Base-by-base conservation (phyloP, 2,888 invertebrate species). In the Polydrusus pterygomalis region DNA sequence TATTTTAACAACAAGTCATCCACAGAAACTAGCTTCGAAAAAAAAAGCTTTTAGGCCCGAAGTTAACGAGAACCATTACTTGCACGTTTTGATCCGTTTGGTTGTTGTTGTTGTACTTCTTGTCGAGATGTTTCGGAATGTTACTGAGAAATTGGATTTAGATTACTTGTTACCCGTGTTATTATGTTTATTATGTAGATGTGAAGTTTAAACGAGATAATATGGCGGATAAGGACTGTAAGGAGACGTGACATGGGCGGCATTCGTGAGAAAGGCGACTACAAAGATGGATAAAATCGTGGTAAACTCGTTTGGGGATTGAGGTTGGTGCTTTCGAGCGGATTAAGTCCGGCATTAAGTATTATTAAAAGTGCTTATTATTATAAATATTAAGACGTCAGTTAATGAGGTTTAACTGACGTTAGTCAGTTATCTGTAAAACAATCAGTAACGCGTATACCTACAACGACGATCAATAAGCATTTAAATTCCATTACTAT, bases 121-220 rank as follows among this genome's bases (percentile, higher is more conserved):
- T 56, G 18, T 56, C 20, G 43, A 58, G 49, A 25, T 51, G 70
- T 62, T 70, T 38, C 20, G 70, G 70, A 70, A 70, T 70, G 70
- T 70, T 63, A 62, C 49, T 63, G 70, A 25, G 70, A 70, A 70
- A 70, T 70, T 70, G 70, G 70, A 70, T 70, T 70, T 70, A 70
- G 70, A 70, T 70, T 70, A 63, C 70, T 70, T 54, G 70, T 70
- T 63, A 17, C 51, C 54, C 17, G 63, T 70, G 70, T 63, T 70
- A 70, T 70, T 70, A 70, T 70, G 54, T 70, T 70, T 70, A 70
- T 70, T 70, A 70, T 70, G 70, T 70, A 62, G 70, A 70, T 70
- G 70, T 43, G 63, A 70, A 40, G 17, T 62, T 15, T 51, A 70
- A 63, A 63, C n/a, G 70, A 70, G 70, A 70, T 70, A 70, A 63